Base-by-base conservation (phyloP, 2,888 invertebrate species). In the Colletes collaris region DNA sequence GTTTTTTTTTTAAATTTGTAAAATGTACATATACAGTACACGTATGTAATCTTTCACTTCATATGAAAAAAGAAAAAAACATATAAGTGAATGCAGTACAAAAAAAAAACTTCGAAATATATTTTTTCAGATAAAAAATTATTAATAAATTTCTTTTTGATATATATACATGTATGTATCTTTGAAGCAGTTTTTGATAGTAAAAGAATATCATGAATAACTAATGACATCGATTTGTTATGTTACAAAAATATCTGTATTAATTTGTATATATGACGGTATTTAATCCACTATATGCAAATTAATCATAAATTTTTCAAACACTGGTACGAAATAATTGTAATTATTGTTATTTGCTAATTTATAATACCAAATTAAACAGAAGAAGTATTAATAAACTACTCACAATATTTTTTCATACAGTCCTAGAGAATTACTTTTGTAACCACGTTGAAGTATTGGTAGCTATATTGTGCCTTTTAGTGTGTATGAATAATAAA, bases 391-490 rank as follows among this genome's bases (percentile, higher is more conserved):
- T 90, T 86, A 86, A 84, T 63, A 67, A 83, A 79, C 67, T 82
- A 85, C 81, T 83, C 84, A 86, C 77, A 81, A 79, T 86, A 85
- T 84, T 88, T 86, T 85, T 77, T 86, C 80, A 87, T 66, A 84
- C 66, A 77, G 77, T 80, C 80, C 81, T 83, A 85, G 87, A 88
- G 88, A 86, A 89, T 87, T 82, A 88, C 77, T 81, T 78, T 86
- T 90, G 92, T 92, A 92, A 92, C 91, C 91, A 91, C 91, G 92
- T 91, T 92, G 91, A 91, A 87, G 85, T 86, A 91, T 92, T 92
- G 91, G 92, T 92, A 91, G 91, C 91, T 92, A 92, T 92, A 91
- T 91, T 88, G 92, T 92, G 92, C 92, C 92, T 92, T 92, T 91
- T 92, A 92, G 91, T 90, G 84, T 89, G 86, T 91, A 91, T 89